These are phyloP conservation scores for Pegoplata infirma DNA, from an alignment of 2,888 invertebrate genomes.

Conservation along the genomic window DNA sequence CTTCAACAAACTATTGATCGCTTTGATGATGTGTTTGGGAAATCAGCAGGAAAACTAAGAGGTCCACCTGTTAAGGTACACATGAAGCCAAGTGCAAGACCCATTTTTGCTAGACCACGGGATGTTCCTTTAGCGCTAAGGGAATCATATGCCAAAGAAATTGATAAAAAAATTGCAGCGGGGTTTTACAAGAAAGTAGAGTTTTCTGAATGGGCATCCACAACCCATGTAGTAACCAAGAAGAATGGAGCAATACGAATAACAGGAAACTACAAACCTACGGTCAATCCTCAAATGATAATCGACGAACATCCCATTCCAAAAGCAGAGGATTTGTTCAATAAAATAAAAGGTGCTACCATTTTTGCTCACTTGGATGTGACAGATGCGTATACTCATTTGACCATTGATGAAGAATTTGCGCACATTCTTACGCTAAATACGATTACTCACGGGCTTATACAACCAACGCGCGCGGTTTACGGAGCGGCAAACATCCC, in stretches of 20 bases:
- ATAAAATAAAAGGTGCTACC: slow-evolving; percentile 21
- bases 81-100: neutral
- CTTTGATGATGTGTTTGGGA: neutral
- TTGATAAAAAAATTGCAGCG: slow-evolving; percentile 5
- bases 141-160: slow-evolving; percentile 9
- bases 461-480: slow-evolving; percentile 34
- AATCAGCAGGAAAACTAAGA: neutral
- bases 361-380: slow-evolving; percentile 7
- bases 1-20: neutral
- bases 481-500: slow-evolving; percentile 54
- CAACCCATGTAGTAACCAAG: slow-evolving; percentile 45
- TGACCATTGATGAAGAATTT: slow-evolving; percentile 26
- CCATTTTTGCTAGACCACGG: slow-evolving; percentile 25
- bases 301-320: slow-evolving; percentile 44
- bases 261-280: slow-evolving; percentile 51
- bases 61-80: neutral
- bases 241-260: slow-evolving; percentile 27
- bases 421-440: slow-evolving; percentile 36
- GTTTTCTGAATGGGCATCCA: slow-evolving; percentile 45
- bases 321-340: slow-evolving; percentile 22
- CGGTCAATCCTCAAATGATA: slow-evolving; percentile 44
- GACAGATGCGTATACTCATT: slow-evolving; percentile 28
- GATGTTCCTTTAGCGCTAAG: slow-evolving; percentile 25
- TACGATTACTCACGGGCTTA: slow-evolving; percentile 35
- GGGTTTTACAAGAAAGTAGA: slow-evolving; percentile 43